These are phyloP conservation scores for Oncopodura yosiiana DNA, from an alignment of 1,140 invertebrate genomes.

Conservation along the genomic window DNA sequence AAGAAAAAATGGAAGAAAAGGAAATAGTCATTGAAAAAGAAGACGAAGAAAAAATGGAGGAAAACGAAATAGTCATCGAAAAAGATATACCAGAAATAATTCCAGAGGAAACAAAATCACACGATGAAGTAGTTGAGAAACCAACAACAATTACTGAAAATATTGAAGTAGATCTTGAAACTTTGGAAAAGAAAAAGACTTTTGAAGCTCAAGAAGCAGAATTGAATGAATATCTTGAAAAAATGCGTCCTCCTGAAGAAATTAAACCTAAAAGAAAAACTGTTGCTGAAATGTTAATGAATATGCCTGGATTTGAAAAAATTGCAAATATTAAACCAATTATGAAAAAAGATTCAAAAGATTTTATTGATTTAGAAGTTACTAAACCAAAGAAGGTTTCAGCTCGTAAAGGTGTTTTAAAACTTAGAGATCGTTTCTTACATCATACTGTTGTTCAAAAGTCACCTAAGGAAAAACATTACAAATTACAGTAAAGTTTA, in stretches of 20 bases:
- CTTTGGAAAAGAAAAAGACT: not conserved
- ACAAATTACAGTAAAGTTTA: conserved; percentile 21
- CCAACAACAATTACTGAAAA: not conserved
- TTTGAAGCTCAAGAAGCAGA: conserved; percentile 6
- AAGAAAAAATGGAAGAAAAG: not conserved
- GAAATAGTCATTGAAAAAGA: not conserved
- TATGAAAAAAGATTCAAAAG: not conserved
- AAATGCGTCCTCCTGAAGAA: not conserved
- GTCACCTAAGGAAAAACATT: conserved; percentile 37
- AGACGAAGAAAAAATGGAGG: not conserved
- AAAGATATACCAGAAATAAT: not conserved
- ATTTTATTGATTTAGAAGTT: not conserved
- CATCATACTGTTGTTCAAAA: conserved; percentile 48
- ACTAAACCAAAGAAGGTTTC: not conserved
- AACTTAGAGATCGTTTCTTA: conserved; percentile 48
- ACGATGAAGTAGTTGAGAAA: not conserved
- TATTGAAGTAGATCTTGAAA: not conserved
- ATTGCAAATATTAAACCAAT: conserved; percentile 1
- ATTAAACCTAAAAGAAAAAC: conserved; percentile 7
- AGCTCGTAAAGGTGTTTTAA: conserved; percentile 9
- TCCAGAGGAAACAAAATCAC: not conserved
- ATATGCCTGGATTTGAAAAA: conserved; percentile 1
- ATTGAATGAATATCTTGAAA: not conserved
- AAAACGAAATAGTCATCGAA: not conserved
- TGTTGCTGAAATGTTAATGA: conserved; percentile 5